Evolutionary conservation across 2,888 invertebrate genomes (phyloP).

Genomic region (Catocala nupta): DNA sequence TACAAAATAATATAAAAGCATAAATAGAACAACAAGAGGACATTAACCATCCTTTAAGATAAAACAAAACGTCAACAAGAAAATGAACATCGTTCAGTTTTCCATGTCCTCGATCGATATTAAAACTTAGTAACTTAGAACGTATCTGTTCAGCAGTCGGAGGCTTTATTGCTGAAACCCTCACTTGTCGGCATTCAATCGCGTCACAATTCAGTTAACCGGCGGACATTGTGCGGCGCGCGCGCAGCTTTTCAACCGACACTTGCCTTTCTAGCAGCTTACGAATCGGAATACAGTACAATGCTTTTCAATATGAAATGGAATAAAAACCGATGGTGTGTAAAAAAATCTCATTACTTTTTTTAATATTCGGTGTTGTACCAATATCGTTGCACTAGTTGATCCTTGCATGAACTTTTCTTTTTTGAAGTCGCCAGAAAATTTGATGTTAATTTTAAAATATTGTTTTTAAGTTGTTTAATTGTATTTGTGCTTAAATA

Average conservation of each 20-base stretch:
- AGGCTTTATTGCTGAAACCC: conserved; percentile 57
- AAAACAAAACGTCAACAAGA: conserved; percentile 31
- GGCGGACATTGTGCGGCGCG: conserved; percentile 57
- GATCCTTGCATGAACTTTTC: no score
- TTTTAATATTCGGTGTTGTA: no score
- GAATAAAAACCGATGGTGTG: conserved; percentile 38
- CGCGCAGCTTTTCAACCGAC: conserved; percentile 45
- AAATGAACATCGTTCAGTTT: conserved; percentile 31
- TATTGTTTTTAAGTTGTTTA: no score
- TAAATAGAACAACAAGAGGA: conserved; percentile 27
- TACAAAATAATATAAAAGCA: conserved; percentile 16
- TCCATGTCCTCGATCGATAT: conserved; percentile 44
- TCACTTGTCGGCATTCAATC: conserved; percentile 53
- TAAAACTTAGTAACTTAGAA: conserved; percentile 53
- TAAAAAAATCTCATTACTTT: background rate
- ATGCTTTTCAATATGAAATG: conserved; percentile 19
- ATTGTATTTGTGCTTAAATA: no score
- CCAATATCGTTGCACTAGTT: no score
- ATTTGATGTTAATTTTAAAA: no score
- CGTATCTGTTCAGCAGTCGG: conserved; percentile 49
- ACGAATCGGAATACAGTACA: conserved; percentile 7
- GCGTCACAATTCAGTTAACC: conserved; percentile 55
- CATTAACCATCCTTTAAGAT: conserved; percentile 28
- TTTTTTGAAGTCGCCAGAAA: no score
- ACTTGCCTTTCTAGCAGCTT: conserved; percentile 32